Evolutionary conservation across 2,797 vertebrate genomes (phyloP).

Genomic region (Gobio occitaniae): DNA sequence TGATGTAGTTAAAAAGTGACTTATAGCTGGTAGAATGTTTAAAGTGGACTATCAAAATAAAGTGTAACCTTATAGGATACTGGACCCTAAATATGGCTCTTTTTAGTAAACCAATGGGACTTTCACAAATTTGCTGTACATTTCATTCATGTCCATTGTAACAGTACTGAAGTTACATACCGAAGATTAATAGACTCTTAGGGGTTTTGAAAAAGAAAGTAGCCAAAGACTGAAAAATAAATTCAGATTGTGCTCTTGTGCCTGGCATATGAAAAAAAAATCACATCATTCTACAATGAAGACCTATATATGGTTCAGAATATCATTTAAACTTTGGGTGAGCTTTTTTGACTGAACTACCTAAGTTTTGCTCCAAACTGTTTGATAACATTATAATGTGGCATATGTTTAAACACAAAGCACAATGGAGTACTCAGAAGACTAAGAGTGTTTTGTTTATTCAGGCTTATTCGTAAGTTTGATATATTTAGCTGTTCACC

Average conservation of each 20-base stretch:
- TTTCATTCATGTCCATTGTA: neutral
- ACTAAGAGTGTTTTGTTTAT: neutral
- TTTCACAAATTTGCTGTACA: neutral
- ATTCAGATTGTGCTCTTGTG: neutral
- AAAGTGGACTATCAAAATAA: too few species aligned
- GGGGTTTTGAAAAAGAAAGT: neutral
- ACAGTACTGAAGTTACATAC: neutral
- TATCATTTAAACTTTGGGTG: neutral
- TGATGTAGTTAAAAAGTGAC: neutral
- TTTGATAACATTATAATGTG: neutral
- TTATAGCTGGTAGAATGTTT: neutral
- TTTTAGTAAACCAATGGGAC: neutral
- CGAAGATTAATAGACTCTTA: neutral
- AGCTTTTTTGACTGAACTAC: neutral
- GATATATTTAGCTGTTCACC: constrained; percentile 5
- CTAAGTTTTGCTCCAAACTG: neutral
- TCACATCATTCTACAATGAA: neutral
- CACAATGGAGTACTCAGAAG: neutral
- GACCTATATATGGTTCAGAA: neutral
- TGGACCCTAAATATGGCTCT: neutral
- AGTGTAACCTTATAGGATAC: neutral
- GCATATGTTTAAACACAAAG: constrained; percentile 6
- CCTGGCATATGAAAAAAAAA: too few species aligned
- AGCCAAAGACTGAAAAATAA: neutral
- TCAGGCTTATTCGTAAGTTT: neutral